Evolutionary conservation across 2,797 vertebrate genomes (phyloP).

Genomic region (Pteropus rufus): DNA sequence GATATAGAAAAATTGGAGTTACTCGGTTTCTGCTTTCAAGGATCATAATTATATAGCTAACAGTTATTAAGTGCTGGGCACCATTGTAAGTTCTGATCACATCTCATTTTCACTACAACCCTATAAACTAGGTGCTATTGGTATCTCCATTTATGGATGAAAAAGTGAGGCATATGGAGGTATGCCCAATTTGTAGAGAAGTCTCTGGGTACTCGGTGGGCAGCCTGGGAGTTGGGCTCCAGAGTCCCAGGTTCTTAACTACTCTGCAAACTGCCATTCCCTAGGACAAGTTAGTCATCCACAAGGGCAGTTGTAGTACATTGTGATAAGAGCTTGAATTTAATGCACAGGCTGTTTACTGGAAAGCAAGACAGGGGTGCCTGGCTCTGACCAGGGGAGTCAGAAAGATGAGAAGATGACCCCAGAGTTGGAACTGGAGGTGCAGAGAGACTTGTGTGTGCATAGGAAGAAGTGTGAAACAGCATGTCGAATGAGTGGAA

Average conservation of each 20-base stretch:
- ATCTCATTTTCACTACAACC: neutral
- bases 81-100: neutral
- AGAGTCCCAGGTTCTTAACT: neutral
- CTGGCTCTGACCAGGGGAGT: neutral
- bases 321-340: neutral
- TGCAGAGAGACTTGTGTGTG: neutral
- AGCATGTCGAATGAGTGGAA: neutral
- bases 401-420: neutral
- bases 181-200: neutral
- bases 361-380: neutral
- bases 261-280: neutral
- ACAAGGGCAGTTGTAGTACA: neutral
- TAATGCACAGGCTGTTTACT: neutral
- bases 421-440: neutral
- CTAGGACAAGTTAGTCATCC: neutral
- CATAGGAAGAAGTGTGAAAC: neutral
- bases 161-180: neutral
- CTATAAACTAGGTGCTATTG: neutral
- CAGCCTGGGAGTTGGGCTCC: neutral
- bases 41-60: neutral
- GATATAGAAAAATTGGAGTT: neutral
- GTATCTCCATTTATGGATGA: neutral
- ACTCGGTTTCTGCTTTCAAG: neutral
- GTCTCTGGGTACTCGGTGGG: neutral
- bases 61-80: neutral